Evolutionary conservation across 2,888 invertebrate genomes (phyloP), one percentile per base, ranked within the genome.

Genomic region (Nomada flava): DNA sequence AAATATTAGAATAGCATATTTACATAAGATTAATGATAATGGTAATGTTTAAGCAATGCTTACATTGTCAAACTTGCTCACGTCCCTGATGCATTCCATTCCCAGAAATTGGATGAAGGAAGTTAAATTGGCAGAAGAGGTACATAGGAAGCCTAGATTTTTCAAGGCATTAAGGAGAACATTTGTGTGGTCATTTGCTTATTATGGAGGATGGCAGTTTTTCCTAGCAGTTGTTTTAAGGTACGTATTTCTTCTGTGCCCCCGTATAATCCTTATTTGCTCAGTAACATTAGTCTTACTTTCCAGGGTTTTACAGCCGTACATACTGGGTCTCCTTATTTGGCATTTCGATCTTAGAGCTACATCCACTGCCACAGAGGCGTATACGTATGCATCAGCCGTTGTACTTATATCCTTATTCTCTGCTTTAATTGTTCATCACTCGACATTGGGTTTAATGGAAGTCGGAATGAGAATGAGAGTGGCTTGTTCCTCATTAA

Each of bases 381-480:
- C 97, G 1, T 97, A 96, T 93, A 92, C 96, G 71, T 96, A 96
- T 90, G 96, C 96, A 63, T 95, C 95, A 52, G 94, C 94, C 11
- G 95, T 97, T 89, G 95, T 97, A 87, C 63, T 95, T 7, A 90
- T 96, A 76, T 95, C 96, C 64, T 93, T 96, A 79, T 55, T 95
- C 2, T 95, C 95, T 69, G 94, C 96, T 23, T 85, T 97, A 47
- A 94, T 96, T 76, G 95, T 96, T 88, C 98, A 98, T 92, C 97
- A 96, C 88, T 88, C 94, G 26, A 94, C 93, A 74, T 92, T 96
- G 84, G 94, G 95, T 50, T 95, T 95, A 89, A 94, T 95, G 86
- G 95, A 96, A 85, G 95, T 97, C 63, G 98, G 98, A 67, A 97
- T 97, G 97, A 94, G 96, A 91, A 95, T 97, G 73, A 94, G 98